These are phyloP conservation scores for Stomorhina lunata DNA, from an alignment of 2,888 invertebrate species.

Conservation along the genomic window DNA sequence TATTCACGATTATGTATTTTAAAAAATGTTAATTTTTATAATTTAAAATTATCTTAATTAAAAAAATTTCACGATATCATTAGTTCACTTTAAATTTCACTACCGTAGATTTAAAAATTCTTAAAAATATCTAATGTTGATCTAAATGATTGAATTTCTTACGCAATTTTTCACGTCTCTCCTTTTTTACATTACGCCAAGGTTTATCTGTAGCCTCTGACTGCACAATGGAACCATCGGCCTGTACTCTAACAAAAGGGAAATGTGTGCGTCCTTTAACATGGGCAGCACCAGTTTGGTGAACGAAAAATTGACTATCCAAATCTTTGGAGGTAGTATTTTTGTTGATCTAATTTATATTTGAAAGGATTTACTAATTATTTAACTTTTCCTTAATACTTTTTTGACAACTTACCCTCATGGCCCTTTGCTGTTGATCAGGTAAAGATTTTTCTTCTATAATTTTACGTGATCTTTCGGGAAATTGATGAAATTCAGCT, in stretches of 20 bases:
- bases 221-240: conserved; percentile 68
- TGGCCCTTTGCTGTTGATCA: conserved; percentile 82
- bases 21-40: conserved; percentile 1
- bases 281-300: conserved; percentile 76
- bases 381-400: neutral
- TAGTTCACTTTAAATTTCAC: neutral
- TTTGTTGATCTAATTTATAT: conserved; percentile 73
- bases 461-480: conserved; percentile 79
- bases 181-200: conserved; percentile 93
- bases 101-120: neutral
- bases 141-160: conserved; percentile 92
- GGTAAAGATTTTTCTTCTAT: conserved; percentile 81
- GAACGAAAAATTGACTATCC: conserved; percentile 84
- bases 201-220: conserved; percentile 81
- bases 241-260: conserved; percentile 75
- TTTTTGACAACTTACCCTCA: conserved; percentile 80
- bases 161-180: conserved; percentile 95
- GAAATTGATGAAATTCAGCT: conserved; percentile 83
- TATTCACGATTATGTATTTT: conserved; percentile 2
- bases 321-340: conserved; percentile 81
- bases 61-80: neutral
- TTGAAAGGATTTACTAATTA: neutral
- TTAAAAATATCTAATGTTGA: conserved; percentile 82
- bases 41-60: conserved; percentile 1
- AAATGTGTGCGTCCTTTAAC: conserved; percentile 79